Evolutionary conservation across 2,888 invertebrate species (phyloP).

Genomic region (Amphipyra tragopoginis): DNA sequence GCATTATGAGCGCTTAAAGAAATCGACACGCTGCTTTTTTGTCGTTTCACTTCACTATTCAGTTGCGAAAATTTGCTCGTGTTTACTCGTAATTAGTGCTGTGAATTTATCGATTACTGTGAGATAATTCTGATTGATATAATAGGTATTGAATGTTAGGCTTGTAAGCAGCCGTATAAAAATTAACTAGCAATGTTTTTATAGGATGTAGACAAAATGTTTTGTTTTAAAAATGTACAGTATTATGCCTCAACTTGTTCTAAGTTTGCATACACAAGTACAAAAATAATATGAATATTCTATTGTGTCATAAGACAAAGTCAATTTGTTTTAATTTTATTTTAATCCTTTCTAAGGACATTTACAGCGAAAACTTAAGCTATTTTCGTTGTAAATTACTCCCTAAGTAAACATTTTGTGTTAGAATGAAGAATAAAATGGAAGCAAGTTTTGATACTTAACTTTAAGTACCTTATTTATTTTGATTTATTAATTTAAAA

Average conservation of each 20-base stretch:
- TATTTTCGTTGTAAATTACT: background rate
- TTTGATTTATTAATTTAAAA: too few relatives aligned
- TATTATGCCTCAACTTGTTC: background rate
- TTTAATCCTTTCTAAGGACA: too few relatives aligned
- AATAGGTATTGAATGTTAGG: constrained; percentile 30
- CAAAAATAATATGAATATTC: background rate
- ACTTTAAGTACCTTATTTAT: too few relatives aligned
- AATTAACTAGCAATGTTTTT: background rate
- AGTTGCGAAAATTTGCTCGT: constrained; percentile 51
- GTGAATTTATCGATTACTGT: constrained; percentile 34
- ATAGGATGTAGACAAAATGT: too few relatives aligned
- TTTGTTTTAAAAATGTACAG: too few relatives aligned
- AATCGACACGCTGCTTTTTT: constrained; percentile 73
- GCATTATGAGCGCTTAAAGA: constrained; percentile 69
- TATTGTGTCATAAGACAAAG: background rate
- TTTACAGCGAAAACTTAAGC: background rate
- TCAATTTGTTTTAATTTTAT: background rate
- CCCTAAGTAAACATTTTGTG: background rate
- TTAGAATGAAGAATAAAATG: background rate
- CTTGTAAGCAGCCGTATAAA: background rate
- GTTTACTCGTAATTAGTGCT: constrained; percentile 46
- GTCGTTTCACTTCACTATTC: constrained; percentile 60
- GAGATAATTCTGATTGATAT: constrained; percentile 41
- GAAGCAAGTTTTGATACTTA: background rate
- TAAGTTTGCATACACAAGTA: too few relatives aligned